Percentiles rank a stretch among this genome's conserved stretches.
Conservation (phyloP, 2,113 vertebrate species). For the Archocentrus centrarchus region DNA sequence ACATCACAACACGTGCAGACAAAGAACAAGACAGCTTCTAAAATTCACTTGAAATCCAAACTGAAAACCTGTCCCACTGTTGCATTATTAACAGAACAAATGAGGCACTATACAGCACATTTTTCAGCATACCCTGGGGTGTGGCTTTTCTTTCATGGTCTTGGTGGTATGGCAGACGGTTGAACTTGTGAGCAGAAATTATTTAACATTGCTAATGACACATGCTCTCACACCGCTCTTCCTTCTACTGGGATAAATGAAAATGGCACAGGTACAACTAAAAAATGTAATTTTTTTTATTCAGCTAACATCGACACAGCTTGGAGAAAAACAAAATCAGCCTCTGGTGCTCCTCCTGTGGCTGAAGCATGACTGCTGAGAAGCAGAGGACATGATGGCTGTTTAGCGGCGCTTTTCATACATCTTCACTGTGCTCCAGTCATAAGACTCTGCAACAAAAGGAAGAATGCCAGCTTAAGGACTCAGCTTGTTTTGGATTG, state of each 20-base stretch:
- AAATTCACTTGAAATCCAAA: conserved; percentile 46
- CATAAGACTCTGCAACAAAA: conserved; percentile 84
- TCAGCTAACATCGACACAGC: conserved; percentile 78
- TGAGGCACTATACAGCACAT: conserved; percentile 78
- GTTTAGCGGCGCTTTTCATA: conserved; percentile 87
- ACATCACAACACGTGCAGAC: conserved; percentile 9
- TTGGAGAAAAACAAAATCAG: conserved; percentile 77
- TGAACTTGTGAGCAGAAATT: conserved; percentile 48
- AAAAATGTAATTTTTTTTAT: conserved; percentile 76
- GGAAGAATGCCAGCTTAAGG: not conserved
- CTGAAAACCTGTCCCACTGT: conserved; percentile 16
- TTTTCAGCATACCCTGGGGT: conserved; percentile 58
- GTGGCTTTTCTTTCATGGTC: conserved; percentile 52
- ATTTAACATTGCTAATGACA: conserved; percentile 27
- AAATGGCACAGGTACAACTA: conserved; percentile 60
- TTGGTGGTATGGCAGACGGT: conserved; percentile 46
- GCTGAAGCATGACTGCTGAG: conserved; percentile 55
- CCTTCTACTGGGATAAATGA: conserved; percentile 38
- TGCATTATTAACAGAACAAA: conserved; percentile 58
- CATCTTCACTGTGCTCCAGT: conserved; percentile 86
- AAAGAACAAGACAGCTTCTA: conserved; percentile 21
- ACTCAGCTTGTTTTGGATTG: not conserved
- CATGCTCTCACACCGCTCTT: not conserved
- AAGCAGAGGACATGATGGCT: conserved; percentile 36
- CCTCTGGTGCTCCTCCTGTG: conserved; percentile 13